Evolutionary conservation across 2,888 invertebrate species (phyloP), one percentile per base, ranked within the genome.

Genomic region (Cinara cedri): DNA sequence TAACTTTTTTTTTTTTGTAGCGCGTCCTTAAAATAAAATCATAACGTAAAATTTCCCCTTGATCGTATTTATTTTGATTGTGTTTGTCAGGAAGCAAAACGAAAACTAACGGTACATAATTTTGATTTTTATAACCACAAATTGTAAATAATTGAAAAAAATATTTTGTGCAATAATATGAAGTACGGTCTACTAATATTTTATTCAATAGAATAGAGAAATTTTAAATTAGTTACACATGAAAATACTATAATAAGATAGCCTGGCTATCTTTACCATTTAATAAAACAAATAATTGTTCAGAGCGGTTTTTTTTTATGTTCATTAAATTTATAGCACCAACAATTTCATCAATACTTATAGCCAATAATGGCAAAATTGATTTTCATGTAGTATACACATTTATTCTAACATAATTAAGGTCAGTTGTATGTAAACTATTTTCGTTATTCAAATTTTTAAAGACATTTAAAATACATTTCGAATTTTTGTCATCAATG

Each of bases 221-320:
- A 60, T 60, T 34, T 60, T 14, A 60, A 26, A 34, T 60, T 26
- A 3, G 26, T 26, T 60, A 16, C 60, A 60, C 60, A 26, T 1
- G 60, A 26, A 34, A 34, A 60, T 60, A 34, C 16, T 26, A 60
- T 34, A 60, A 3, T 55, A 6, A n/a, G n/a, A n/a, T n/a, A n/a
- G n/a, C n/a, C n/a, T n/a, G n/a, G n/a, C n/a, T 60, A 60, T 26
- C 60, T 60, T 60, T 26, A 60, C 26, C 24, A 60, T 60, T 60
- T 8, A 26, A 60, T 60, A 16, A 14, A 26, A 16, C 26, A 26
- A 60, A 60, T n/a, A n/a, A n/a, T 60, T 14, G 55, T 55, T 55
- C 21, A 55, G 55, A 55, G 55, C 55, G 55, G 21, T 55, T 55
- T 55, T 19, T 55, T 55, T 55, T 55, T 21, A 55, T 55, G 9